These are phyloP conservation scores for Steromphala cineraria DNA, from an alignment of 2,888 invertebrate species.

Conservation along the genomic window DNA sequence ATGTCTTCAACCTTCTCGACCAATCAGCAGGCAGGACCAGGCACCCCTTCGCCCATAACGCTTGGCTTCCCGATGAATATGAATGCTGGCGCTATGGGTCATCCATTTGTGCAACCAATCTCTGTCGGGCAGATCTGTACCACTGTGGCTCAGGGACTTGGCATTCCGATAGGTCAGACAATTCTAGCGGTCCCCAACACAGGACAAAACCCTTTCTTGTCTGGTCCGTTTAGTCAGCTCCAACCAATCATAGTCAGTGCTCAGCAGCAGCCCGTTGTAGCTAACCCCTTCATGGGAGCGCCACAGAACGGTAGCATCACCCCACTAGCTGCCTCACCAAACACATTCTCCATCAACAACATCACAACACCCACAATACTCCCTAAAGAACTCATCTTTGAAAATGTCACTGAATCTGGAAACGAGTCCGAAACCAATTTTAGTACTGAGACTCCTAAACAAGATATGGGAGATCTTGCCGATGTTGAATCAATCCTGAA, in stretches of 20 bases:
- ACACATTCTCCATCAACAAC: constrained; percentile 3
- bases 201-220: constrained; percentile 35
- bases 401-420: not conserved
- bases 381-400: not conserved
- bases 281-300: constrained; percentile 35
- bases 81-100: constrained; percentile 27
- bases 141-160: constrained; percentile 18
- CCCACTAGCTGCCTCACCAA: not conserved
- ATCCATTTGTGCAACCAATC: constrained; percentile 42
- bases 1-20: constrained; percentile 13
- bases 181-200: constrained; percentile 34
- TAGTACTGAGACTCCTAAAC: constrained; percentile 1
- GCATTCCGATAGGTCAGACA: constrained; percentile 33
- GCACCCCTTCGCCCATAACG: constrained; percentile 7
- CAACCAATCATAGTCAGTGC: constrained; percentile 42
- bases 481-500: constrained; percentile 18
- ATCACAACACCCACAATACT: not conserved
- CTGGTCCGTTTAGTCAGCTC: constrained; percentile 37
- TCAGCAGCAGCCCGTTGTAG: constrained; percentile 39
- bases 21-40: constrained; percentile 14
- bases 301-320: constrained; percentile 23
- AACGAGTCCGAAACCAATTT: not conserved
- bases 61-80: constrained; percentile 35
- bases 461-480: not conserved
- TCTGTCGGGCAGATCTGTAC: constrained; percentile 34